Evolutionary conservation across 1,140 invertebrate genomes (phyloP).

Genomic region (Platorchestia sp.): DNA sequence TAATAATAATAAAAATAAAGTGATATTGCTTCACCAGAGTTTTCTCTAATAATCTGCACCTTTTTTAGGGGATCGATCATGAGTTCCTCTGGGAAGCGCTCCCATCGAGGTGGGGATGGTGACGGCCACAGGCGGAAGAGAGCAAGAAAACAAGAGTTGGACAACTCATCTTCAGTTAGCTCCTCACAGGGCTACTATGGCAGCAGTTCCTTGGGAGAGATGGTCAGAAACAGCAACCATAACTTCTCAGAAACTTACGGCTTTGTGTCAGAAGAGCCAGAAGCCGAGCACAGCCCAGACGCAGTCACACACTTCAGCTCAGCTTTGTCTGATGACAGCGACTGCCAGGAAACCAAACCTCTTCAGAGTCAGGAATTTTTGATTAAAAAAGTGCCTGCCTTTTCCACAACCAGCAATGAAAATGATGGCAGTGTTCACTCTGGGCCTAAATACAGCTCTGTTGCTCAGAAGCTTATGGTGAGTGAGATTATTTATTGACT

Average conservation of each 20-base stretch:
- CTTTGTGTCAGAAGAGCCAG: background rate
- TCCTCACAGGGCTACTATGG: background rate
- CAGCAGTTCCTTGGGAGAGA: background rate
- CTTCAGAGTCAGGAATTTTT: background rate
- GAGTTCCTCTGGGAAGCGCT: background rate
- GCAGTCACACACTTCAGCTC: constrained; percentile 9
- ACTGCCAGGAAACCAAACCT: background rate
- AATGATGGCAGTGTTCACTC: background rate
- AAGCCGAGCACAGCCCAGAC: constrained; percentile 1
- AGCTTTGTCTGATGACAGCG: background rate
- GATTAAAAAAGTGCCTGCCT: background rate
- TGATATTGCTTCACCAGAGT: no score
- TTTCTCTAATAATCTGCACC: no score
- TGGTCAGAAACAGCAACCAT: background rate
- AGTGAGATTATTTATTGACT: background rate
- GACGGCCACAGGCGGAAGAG: background rate
- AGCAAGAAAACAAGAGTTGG: background rate
- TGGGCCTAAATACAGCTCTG: constrained; percentile 55
- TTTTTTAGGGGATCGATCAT: no score
- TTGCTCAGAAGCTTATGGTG: constrained; percentile 66
- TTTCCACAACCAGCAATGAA: background rate
- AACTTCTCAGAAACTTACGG: background rate
- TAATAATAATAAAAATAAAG: no score
- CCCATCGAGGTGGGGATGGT: background rate
- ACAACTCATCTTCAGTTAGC: background rate